Base-by-base conservation (phyloP, 2,888 invertebrate species). In the Anoplius nigerrimus region DNA sequence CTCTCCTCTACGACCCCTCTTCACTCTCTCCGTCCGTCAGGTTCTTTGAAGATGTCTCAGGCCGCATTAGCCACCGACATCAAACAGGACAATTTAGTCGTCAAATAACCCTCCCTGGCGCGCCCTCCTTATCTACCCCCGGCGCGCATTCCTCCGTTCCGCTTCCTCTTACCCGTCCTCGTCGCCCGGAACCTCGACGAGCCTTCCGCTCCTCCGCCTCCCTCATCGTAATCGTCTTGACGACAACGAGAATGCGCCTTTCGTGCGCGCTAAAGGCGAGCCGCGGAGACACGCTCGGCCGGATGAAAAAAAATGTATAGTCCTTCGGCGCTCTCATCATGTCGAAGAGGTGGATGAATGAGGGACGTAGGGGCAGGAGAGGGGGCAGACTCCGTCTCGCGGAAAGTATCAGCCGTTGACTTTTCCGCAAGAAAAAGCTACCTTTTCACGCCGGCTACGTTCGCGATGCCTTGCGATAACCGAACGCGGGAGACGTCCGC, bases 71-170 rank as follows among this genome's bases (percentile, higher is more conserved):
- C 73, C 77, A 71, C 64, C 74, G 75, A 81, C 83, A 82, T 83
- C 82, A 84, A 84, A 85, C 80, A 77, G 76, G 75, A 83, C 81
- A 80, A 84, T 85, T 85, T 84, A 80, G 78, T 81, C 81, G 76
- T 76, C 82, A 79, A 84, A 84, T 79, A 84, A 83, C 72, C 73
- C 67, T 57, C 63, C 52, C 57, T 66, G 53, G 57, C 24, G 52
- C 53, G 58, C 71, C 65, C 55, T 55, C 20, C 34, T 59, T 46
- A 48, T 18, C 20, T 59, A n/a, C 24, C 58, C 21, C 16, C 58
- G 22, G 15, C 2, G 48, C n/a, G n/a, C 18, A 48, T 48, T 48
- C 48, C 48, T 48, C 48, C 15, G 46, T 16, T 46, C 46, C 46
- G 15, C 46, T n/a, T 46, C 46, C 46, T 46, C 11, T 48, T 48